phyloP scores from a whole-genome alignment of 2,113 vertebrate genomes.

The Chionomys nivalis region DNA sequence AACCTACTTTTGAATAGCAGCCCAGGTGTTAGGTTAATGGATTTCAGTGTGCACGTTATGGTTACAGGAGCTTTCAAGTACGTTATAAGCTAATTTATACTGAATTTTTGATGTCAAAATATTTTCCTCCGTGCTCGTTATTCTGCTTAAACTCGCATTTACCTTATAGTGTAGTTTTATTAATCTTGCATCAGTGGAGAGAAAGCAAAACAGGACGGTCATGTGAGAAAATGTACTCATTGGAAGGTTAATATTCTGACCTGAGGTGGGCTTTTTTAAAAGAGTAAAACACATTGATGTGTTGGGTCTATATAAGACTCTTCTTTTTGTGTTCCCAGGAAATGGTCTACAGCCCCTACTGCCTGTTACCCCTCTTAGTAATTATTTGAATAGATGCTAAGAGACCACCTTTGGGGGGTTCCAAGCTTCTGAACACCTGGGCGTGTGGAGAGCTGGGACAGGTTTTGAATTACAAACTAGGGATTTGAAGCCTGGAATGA shows the following conservation, averaged over 20 bases:
- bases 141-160: slow-evolving; percentile 80
- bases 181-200: slow-evolving; percentile 74
- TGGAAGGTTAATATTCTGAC: slow-evolving; percentile 76
- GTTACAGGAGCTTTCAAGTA: slow-evolving; percentile 70
- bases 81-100: slow-evolving; percentile 78
- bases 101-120: slow-evolving; percentile 83
- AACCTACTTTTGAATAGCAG: slow-evolving; percentile 71
- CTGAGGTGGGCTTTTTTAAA: slow-evolving; percentile 52
- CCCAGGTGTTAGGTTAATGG: slow-evolving; percentile 73
- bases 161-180: slow-evolving; percentile 79
- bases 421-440: neutral
- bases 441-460: neutral
- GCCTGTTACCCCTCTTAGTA: neutral
- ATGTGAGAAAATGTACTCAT: slow-evolving; percentile 78
- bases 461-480: slow-evolving; percentile 1
- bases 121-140: slow-evolving; percentile 81
- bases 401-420: neutral
- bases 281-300: slow-evolving; percentile 19
- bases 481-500: neutral
- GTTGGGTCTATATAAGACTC: neutral
- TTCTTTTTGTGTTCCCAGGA: neutral
- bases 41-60: slow-evolving; percentile 72
- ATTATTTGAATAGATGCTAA: slow-evolving; percentile 40
- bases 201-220: slow-evolving; percentile 76
- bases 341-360: neutral